These are phyloP conservation scores for Urosaurus nigricauda DNA, from an alignment of 2,797 vertebrate genomes.

Conservation along the genomic window DNA sequence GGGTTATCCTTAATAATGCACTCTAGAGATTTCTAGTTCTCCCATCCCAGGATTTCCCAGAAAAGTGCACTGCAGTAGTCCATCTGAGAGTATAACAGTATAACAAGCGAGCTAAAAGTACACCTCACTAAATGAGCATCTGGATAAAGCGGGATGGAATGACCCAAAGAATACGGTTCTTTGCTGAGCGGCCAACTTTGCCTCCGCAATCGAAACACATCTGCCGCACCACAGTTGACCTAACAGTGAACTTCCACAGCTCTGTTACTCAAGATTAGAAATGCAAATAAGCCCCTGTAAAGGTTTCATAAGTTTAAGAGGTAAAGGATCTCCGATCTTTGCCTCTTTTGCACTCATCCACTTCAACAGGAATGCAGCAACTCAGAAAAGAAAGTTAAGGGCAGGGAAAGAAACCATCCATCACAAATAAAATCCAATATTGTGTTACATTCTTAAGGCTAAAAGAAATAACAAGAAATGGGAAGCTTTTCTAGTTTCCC, in stretches of 20 bases:
- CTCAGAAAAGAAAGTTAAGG: background rate
- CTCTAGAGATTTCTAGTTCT: background rate
- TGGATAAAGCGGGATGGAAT: background rate
- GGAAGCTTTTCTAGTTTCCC: background rate
- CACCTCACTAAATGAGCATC: background rate
- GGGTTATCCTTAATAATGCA: background rate
- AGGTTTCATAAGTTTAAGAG: constrained; percentile 8
- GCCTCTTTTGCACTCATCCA: constrained; percentile 1
- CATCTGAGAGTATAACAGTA: background rate
- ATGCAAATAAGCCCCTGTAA: constrained; percentile 34
- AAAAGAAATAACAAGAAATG: constrained; percentile 6
- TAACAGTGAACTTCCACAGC: constrained; percentile 1
- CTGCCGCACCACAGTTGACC: background rate
- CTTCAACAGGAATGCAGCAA: background rate
- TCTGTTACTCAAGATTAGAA: constrained; percentile 20
- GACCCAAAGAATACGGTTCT: constrained; percentile 33
- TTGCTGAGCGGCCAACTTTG: background rate
- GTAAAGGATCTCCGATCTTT: constrained; percentile 30
- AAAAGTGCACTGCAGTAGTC: no score
- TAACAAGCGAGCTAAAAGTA: background rate
- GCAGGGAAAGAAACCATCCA: constrained; percentile 8
- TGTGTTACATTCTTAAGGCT: background rate
- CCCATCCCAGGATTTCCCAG: background rate
- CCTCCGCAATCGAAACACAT: background rate
- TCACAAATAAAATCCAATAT: constrained; percentile 12